Percentiles rank a stretch among this genome's conserved stretches.
phyloP scores from a whole-genome alignment of 2,888 invertebrate genomes.

The Drosophila stalkeri region DNA sequence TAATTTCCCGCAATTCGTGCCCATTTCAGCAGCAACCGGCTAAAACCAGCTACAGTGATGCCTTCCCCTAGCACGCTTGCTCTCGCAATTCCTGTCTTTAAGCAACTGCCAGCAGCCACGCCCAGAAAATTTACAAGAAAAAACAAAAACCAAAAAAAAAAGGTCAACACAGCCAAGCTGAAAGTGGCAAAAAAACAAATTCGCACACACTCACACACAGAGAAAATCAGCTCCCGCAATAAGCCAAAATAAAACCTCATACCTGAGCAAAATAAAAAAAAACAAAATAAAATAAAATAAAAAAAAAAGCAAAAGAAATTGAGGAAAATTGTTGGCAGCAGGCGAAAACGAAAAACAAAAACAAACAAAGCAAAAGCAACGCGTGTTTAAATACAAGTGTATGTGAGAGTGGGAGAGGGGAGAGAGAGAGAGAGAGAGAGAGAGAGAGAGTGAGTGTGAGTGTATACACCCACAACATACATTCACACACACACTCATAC shows the following conservation, averaged over 20 bases:
- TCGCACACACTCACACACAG: slow-evolving; percentile 11
- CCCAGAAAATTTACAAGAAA: slow-evolving; percentile 63
- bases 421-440: neutral
- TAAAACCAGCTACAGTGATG: slow-evolving; percentile 15
- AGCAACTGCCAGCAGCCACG: slow-evolving; percentile 62
- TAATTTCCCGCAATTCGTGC: slow-evolving; percentile 23
- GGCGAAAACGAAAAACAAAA: slow-evolving; percentile 35
- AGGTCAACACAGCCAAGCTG: slow-evolving; percentile 63
- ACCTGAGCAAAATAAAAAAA: slow-evolving; percentile 54
- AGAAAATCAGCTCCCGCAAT: slow-evolving; percentile 62
- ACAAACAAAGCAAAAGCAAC: slow-evolving; percentile 44
- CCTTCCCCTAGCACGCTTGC: neutral
- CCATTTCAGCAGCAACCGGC: slow-evolving; percentile 15
- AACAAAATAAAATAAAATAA: slow-evolving; percentile 17
- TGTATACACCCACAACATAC: slow-evolving; percentile 6
- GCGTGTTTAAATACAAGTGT: slow-evolving; percentile 48
- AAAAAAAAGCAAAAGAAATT: slow-evolving; percentile 47
- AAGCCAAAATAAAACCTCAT: slow-evolving; percentile 72
- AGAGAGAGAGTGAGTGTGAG: neutral
- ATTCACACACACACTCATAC: slow-evolving; percentile 32
- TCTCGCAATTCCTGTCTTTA: slow-evolving; percentile 48
- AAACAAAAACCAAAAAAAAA: slow-evolving; percentile 43
- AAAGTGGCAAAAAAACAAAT: slow-evolving; percentile 42
- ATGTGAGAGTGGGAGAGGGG: neutral
- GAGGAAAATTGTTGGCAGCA: slow-evolving; percentile 57